Evolutionary conservation across 92 coral and sea anemone genomes (phyloP), one percentile per base, ranked within the genome.

Genomic region (Phenganax marumi): DNA sequence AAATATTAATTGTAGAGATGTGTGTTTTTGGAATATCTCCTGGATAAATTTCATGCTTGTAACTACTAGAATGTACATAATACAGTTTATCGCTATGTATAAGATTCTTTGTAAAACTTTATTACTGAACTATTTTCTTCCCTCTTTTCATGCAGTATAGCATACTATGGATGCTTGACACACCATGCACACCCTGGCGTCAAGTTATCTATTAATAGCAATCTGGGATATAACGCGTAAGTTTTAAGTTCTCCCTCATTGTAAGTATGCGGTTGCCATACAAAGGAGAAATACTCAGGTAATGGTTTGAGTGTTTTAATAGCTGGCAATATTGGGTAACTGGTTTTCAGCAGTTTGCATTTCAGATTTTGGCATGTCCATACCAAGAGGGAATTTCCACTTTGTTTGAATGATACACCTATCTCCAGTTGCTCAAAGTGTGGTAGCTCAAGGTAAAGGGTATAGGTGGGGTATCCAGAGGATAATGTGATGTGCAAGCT

Each of bases 101-200:
- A 22, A 72, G 68, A 25, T 33, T 8, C 24, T 19, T 33, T 33
- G 43, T 33, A 33, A 33, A 33, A 33, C 9, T 18, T n/a, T 66
- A 49, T 66, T 47, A 78, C 83, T 78, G 83, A 78, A 58, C 47
- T 49, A 58, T 78, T 78, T 51, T 77, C 66, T 75, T 77, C 70
- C 57, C 81, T 76, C 52, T 78, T 61, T 62, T 51, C 73, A 61
- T 78, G 83, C 73, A 61, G 25, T 76, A 39, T 78, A 78, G 73
- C 83, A 61, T 10, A 49, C 63, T 72, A 24, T 78, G 90, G 96
- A 91, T 91, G 97, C 99, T 96, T 92, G 93, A 80, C 88, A 93
- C 91, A 89, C 97, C 99, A 91, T 96, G 99, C 99, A 96, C 99
- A 87, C 77, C 88, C 97, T 84, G 99, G 99, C 91, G 99, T 96